These are phyloP conservation scores for Malurus leucopterus DNA, from an alignment of 2,797 vertebrate species.

Conservation along the genomic window DNA sequence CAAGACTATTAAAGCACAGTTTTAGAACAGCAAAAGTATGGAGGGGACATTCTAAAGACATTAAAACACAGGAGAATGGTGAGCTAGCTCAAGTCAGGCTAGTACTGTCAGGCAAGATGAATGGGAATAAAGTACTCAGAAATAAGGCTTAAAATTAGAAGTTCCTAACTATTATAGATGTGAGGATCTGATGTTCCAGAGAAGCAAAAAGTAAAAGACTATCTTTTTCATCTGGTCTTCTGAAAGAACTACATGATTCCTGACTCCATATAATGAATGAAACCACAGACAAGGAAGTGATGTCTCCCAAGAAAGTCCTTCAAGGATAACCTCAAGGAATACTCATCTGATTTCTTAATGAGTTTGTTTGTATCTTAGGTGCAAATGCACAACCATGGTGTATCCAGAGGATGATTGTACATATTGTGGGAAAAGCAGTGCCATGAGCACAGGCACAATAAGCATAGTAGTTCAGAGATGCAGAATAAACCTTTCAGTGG, in stretches of 20 bases:
- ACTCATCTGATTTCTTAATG: neutral
- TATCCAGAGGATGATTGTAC: neutral
- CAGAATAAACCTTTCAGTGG: neutral
- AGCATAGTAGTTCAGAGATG: neutral
- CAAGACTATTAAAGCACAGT: neutral
- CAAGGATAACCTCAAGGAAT: neutral
- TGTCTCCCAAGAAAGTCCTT: neutral
- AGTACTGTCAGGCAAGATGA: neutral
- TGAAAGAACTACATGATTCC: neutral
- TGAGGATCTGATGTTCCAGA: neutral
- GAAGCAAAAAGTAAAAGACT: neutral
- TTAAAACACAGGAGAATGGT: neutral
- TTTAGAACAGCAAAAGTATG: neutral
- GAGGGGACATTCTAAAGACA: neutral
- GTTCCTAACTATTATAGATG: neutral
- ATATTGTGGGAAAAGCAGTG: neutral
- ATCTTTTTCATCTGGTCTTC: neutral
- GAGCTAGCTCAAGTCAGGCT: neutral
- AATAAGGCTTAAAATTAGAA: constrained; percentile 45
- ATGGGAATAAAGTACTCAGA: neutral
- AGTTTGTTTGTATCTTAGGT: neutral
- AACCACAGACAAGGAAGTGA: neutral
- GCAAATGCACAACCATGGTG: neutral
- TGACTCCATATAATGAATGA: neutral
- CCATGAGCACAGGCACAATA: neutral